Evolutionary conservation across 2,888 invertebrate species (phyloP), one percentile per base, ranked within the genome.

Genomic region (Dryadula phaetusa): DNA sequence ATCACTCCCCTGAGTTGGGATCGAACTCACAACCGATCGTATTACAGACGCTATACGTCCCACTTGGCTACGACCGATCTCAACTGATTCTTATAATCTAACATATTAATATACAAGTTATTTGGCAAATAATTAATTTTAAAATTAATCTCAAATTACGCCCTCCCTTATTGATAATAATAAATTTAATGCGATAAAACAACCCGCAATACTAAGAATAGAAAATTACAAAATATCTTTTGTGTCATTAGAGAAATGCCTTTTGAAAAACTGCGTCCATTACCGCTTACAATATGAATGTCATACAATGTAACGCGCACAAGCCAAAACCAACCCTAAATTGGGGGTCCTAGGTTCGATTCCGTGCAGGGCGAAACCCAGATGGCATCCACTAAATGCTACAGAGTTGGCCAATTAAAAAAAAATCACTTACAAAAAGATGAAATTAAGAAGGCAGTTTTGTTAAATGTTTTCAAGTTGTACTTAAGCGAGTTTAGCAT

Each of bases 401-500:
- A 68, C 67, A 56, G 64, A 62, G 73, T 56, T 71, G 72, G 49
- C 69, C 76, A 83, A 82, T 83, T 82, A 82, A 83, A 83, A 83
- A 83, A 83, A 77, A 52, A 4, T 74, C 71, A 62, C 44, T 67
- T 47, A 65, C 66, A 73, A 74, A 74, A 74, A 72, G 65, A 69
- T 62, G 66, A 71, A 72, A 70, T 71, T 67, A 72, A 74, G 70
- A 47, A 66, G 72, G 53, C 62, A 66, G 68, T 62, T 66, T 58
- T 66, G 65, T 62, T 64, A 72, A 73, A 76, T 80, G 74, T 72
- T 76, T 73, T 69, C 68, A 71, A 64, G 75, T 75, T 83, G 84
- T 84, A 82, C 84, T 82, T 81, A 80, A 79, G 73, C 77, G 77
- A 77, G 74, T 75, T 80, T 82, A 74, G 80, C 81, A 84, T 84